Evolutionary conservation across 2,888 invertebrate species (phyloP).

Genomic region (Philopedon plagiatum): DNA sequence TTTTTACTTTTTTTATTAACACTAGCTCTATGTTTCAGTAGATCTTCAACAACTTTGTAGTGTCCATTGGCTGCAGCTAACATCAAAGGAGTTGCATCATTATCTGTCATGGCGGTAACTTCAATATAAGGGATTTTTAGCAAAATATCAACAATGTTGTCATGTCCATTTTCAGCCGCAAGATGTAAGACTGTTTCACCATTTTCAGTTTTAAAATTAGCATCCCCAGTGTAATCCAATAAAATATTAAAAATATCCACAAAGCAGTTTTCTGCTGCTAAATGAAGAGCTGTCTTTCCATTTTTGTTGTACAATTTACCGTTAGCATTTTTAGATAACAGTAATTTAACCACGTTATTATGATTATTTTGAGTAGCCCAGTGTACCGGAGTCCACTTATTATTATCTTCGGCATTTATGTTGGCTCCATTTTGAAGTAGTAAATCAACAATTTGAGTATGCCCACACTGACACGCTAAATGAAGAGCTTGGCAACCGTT

Average conservation of each 20-base stretch:
- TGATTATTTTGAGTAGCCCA: no score
- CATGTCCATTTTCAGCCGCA: neutral
- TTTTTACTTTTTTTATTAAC: neutral
- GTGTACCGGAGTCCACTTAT: no score
- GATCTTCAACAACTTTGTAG: neutral
- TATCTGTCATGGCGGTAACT: neutral
- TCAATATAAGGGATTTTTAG: neutral
- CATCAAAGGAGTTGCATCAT: conserved; percentile 11
- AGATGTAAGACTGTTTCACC: neutral
- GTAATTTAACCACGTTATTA: no score
- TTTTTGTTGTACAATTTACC: neutral
- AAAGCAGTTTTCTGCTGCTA: neutral
- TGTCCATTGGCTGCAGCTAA: conserved; percentile 10
- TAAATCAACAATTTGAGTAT: neutral
- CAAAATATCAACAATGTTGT: neutral
- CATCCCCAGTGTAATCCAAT: neutral
- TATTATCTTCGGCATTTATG: no score
- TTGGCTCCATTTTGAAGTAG: no score
- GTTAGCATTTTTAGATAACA: no score
- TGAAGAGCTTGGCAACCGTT: neutral
- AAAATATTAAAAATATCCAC: neutral
- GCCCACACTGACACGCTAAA: neutral
- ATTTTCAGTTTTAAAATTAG: neutral
- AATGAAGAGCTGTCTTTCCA: conserved; percentile 8
- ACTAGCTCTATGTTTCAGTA: neutral